Evolutionary conservation across 2,113 vertebrate genomes (phyloP), one percentile per base, ranked within the genome.

Genomic region (Lutjanus erythropterus): DNA sequence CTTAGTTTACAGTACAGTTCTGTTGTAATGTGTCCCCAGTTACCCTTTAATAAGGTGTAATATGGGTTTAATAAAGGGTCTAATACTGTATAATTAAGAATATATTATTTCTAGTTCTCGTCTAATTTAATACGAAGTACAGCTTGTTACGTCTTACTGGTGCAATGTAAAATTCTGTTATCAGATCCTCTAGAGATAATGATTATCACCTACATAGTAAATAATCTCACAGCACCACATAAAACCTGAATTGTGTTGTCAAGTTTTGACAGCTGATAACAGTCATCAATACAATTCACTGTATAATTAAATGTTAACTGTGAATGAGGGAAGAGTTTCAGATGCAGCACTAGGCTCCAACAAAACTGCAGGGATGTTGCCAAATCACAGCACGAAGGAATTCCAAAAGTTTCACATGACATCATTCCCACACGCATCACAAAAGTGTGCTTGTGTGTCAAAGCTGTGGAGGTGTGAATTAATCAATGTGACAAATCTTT

Each of bases 401-500:
- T 31, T 27, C n/a, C 11, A 27, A 39, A 33, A 10, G 10, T 65
- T 74, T 42, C 5, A 41, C n/a, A 39, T 53, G 9, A 55, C 21
- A 56, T 42, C 3, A 44, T 29, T 46, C 3, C 31, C 50, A 46
- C n/a, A n/a, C 25, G 23, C 9, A 55, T 5, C 39, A 50, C 23
- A 42, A 58, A 9, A n/a, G 46, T 37, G 8, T 41, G n/a, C 33
- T 15, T 66, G 27, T 33, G 25, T 6, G 14, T 60, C 14, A 64
- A 52, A 27, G 33, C 5, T 58, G 25, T 42, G 35, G 47, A 18
- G 64, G 59, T 50, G 46, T 42, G 31, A 56, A 61, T 66, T 21
- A 59, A 59, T 71, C 27, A 33, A 27, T 27, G 49, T 76, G 47
- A 70, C 72, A 60, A 50, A 53, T 74, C 9, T 60, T 60, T 9